Base-by-base conservation (phyloP, 1,140 invertebrate genomes). In the Dufourea novaeangliae region DNA sequence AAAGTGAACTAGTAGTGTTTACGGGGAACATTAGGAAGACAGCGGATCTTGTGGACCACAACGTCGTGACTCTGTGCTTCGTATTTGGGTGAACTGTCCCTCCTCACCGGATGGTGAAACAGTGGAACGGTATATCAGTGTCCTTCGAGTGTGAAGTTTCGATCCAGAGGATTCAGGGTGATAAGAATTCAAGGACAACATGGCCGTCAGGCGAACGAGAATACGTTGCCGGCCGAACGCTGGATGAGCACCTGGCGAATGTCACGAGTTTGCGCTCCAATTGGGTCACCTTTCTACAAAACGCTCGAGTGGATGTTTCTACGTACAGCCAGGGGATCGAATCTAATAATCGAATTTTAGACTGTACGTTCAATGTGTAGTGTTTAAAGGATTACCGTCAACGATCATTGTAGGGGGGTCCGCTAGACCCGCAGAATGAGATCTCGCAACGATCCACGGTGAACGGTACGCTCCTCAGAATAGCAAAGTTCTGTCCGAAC, bases 161-260 rank as follows among this genome's bases (percentile, higher is more conserved):
- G 27, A 32, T 11, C 11, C 46, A 50, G 20, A n/a, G 46, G 20
- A n/a, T n/a, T 7, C 1, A 7, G 6, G 6, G 46, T 50, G n/a
- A n/a, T 20, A 10, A 62, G 27, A 14, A 50, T 46, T 46, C n/a
- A 29, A n/a, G 29, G 6, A 52, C 63, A 59, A 59, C 11, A 76
- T 76, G 73, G 73, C 73, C 66, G 73, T 69, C 54, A 37, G 14
- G 29, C 32, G 17, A 25, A 34, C 34, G 1, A 29, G 64, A 59
- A 32, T 57, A 27, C 27, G 20, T 10, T 12, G 7, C 22, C 32
- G 25, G 0, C 10, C 41, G 8, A 76, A 59, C 3, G n/a, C 37
- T 6, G 52, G 72, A 41, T 57, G 37, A 67, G 41, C 2, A 39
- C 41, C n/a, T 11, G 7, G 1, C 17, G 34, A 2, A 29, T n/a